Evolutionary conservation across 2,797 vertebrate genomes (phyloP).

Genomic region (Lacerta agilis): DNA sequence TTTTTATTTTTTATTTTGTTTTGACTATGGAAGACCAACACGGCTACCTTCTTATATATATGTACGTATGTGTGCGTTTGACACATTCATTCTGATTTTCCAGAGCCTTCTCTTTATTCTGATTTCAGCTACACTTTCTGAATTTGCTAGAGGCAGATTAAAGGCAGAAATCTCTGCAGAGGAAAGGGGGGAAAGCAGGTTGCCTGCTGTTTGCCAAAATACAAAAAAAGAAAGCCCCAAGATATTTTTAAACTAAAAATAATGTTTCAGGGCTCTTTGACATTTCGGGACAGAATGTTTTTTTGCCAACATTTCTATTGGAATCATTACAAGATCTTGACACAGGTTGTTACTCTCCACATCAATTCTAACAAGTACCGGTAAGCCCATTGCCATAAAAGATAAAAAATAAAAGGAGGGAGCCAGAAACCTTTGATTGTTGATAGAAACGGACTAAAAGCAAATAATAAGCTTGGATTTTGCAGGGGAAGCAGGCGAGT

Average conservation of each 20-base stretch:
- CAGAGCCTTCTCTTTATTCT: constrained; percentile 19
- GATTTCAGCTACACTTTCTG: neutral
- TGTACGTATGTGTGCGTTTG: accelerated
- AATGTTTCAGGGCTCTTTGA: neutral
- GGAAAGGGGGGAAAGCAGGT: neutral
- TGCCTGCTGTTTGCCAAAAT: neutral
- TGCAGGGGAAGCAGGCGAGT: neutral
- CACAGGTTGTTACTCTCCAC: neutral
- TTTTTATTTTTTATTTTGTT: too few relatives aligned
- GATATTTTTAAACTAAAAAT: neutral
- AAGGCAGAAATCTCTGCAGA: constrained; percentile 45
- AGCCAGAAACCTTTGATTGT: neutral
- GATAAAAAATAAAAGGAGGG: neutral
- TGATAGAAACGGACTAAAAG: neutral
- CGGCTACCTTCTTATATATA: too few relatives aligned
- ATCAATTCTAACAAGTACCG: neutral
- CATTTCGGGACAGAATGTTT: neutral
- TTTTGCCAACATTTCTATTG: neutral
- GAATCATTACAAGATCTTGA: constrained; percentile 14
- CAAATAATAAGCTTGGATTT: neutral
- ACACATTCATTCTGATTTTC: neutral
- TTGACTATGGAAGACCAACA: too few relatives aligned
- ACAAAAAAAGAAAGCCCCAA: neutral
- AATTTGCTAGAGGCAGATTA: constrained; percentile 41
- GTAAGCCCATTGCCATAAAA: too few relatives aligned